Conservation (phyloP, 2,888 invertebrate species). For the Amorpha juglandis region DNA sequence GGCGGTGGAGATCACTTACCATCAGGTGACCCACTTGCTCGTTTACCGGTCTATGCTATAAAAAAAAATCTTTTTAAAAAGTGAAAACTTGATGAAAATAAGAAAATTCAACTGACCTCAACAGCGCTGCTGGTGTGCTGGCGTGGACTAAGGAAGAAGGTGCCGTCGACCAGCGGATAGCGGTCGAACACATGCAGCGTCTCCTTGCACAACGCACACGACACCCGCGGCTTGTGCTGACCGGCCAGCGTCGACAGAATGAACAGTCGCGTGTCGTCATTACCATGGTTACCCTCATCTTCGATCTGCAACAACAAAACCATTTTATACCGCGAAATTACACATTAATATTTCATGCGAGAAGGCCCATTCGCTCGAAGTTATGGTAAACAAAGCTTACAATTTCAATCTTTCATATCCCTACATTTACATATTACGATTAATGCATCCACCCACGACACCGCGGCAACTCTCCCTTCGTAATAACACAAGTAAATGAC, state of each 20-base stretch:
- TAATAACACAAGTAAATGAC: constrained; percentile 83
- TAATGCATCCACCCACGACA: constrained; percentile 82
- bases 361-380: neutral
- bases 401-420: constrained; percentile 80
- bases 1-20: no score
- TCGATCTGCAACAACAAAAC: constrained; percentile 91
- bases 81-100: no score
- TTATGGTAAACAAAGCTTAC: constrained; percentile 48
- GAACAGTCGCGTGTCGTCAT: constrained; percentile 98
- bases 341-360: constrained; percentile 17
- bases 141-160: constrained; percentile 97
- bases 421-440: constrained; percentile 82
- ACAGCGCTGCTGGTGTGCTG: constrained; percentile 94
- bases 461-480: constrained; percentile 76
- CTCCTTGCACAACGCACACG: constrained; percentile 94
- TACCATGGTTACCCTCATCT: constrained; percentile 99
- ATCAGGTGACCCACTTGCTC: no score
- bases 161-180: constrained; percentile 98
- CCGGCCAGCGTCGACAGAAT: constrained; percentile 97
- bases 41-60: no score
- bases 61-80: no score
- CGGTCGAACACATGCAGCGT: constrained; percentile 97
- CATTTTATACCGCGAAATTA: constrained; percentile 22
- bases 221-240: constrained; percentile 93
- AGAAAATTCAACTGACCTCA: constrained; percentile 84